Evolutionary conservation across 2,888 invertebrate species (phyloP).

Genomic region (Coronaproctus castanopsis): DNA sequence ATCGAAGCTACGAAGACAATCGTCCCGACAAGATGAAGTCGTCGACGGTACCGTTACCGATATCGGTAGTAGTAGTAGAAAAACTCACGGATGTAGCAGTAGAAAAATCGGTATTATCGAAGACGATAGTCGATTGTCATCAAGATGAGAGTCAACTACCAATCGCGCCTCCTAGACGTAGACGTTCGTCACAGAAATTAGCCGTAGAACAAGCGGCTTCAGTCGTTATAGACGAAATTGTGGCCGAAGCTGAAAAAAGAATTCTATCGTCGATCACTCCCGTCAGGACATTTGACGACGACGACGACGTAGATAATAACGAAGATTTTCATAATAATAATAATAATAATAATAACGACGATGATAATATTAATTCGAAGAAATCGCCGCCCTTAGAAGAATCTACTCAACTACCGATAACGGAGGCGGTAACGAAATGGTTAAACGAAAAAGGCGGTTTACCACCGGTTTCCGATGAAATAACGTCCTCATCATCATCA

Average conservation of each 20-base stretch:
- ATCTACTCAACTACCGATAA: slow-evolving; percentile 26
- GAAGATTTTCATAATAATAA: too few species aligned
- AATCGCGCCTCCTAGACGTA: background rate
- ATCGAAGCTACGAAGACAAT: too few species aligned
- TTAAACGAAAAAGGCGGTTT: slow-evolving; percentile 26
- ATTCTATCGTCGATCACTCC: background rate
- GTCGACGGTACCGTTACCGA: too few species aligned
- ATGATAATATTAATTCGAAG: background rate
- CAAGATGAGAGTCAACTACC: background rate
- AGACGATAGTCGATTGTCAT: too few species aligned
- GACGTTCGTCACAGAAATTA: background rate
- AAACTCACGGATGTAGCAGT: too few species aligned
- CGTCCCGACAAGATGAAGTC: too few species aligned
- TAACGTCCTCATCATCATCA: too few species aligned
- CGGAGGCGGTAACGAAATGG: slow-evolving; percentile 39
- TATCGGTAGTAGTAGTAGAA: too few species aligned
- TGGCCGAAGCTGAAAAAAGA: background rate
- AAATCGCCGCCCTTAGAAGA: slow-evolving; percentile 7
- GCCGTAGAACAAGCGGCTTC: background rate
- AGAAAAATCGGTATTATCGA: too few species aligned
- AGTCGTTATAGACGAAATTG: background rate
- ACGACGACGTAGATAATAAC: too few species aligned
- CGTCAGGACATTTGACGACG: background rate
- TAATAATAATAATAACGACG: too few species aligned
- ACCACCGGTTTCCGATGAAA: background rate